Conservation (phyloP, 2,888 invertebrate species). For the Tribolium freemani region DNA sequence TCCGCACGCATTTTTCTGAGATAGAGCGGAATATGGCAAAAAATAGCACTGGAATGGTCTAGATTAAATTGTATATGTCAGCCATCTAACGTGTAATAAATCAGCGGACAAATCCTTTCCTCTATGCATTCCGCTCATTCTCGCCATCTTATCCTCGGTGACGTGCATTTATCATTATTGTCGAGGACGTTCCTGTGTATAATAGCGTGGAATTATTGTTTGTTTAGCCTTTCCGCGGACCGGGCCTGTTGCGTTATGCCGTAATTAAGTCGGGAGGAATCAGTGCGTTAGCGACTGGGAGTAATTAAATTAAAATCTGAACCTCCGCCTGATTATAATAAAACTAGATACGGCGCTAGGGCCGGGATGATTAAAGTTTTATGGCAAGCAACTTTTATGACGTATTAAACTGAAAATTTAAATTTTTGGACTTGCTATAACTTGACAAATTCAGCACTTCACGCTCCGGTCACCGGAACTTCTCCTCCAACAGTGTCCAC, state of each 20-base stretch:
- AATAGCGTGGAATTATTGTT: constrained; percentile 34
- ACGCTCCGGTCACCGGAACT: constrained; percentile 17
- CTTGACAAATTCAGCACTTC: constrained; percentile 24
- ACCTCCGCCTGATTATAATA: constrained; percentile 21
- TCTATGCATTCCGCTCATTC: constrained; percentile 54
- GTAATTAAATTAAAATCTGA: constrained; percentile 32
- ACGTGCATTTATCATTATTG: constrained; percentile 52
- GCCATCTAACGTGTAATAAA: constrained; percentile 52
- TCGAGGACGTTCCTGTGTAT: constrained; percentile 16
- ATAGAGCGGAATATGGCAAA: constrained; percentile 7
- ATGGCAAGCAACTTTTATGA: not conserved
- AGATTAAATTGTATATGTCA: constrained; percentile 55
- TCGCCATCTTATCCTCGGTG: constrained; percentile 49
- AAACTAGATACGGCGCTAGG: constrained; percentile 23
- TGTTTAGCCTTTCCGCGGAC: constrained; percentile 13
- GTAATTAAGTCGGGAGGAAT: constrained; percentile 27
- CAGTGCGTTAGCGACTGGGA: constrained; percentile 22
- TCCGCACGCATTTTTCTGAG: constrained; percentile 12
- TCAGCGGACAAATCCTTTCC: constrained; percentile 54
- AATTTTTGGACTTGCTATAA: not conserved
- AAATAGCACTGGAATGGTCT: constrained; percentile 40
- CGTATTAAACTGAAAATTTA: not conserved
- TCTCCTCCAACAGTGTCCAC: not conserved
- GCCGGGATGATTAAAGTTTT: constrained; percentile 31
- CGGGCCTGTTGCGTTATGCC: constrained; percentile 21